These are phyloP conservation scores for Trachelipus rathkii DNA, from an alignment of 1,140 invertebrate genomes.

Conservation along the genomic window DNA sequence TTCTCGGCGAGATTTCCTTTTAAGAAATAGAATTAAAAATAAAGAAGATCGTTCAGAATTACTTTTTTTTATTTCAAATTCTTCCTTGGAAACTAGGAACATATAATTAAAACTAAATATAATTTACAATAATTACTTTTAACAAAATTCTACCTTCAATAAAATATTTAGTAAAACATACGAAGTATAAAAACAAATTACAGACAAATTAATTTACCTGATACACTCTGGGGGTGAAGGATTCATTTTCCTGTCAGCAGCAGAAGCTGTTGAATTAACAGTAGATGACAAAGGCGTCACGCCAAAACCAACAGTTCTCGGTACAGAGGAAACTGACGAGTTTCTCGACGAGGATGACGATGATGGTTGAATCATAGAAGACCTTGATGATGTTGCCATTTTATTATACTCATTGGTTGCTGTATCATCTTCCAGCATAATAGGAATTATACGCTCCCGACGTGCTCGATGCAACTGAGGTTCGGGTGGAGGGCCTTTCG, in stretches of 20 bases:
- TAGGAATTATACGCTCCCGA: slow-evolving; percentile 63
- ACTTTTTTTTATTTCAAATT: background rate
- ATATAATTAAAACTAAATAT: too few species aligned
- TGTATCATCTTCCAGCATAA: slow-evolving; percentile 52
- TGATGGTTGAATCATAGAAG: slow-evolving; percentile 8
- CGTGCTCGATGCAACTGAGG: slow-evolving; percentile 47
- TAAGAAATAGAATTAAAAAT: background rate
- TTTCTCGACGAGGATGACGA: background rate
- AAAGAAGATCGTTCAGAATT: background rate
- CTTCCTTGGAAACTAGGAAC: too few species aligned
- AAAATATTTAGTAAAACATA: too few species aligned
- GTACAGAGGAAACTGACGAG: background rate
- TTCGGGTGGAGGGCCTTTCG: slow-evolving; percentile 22
- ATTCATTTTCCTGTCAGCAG: background rate
- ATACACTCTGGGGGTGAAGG: background rate
- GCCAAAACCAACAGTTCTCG: background rate
- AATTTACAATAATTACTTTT: too few species aligned
- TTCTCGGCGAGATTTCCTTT: slow-evolving; percentile 79
- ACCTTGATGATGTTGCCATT: slow-evolving; percentile 16
- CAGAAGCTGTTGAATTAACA: background rate
- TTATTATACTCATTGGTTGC: slow-evolving; percentile 19
- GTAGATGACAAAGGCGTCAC: background rate
- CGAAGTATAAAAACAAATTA: background rate
- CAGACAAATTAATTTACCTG: background rate
- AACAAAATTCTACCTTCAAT: too few species aligned